Conservation (phyloP, 2,113 vertebrate genomes). For the Regulus satrapa region DNA sequence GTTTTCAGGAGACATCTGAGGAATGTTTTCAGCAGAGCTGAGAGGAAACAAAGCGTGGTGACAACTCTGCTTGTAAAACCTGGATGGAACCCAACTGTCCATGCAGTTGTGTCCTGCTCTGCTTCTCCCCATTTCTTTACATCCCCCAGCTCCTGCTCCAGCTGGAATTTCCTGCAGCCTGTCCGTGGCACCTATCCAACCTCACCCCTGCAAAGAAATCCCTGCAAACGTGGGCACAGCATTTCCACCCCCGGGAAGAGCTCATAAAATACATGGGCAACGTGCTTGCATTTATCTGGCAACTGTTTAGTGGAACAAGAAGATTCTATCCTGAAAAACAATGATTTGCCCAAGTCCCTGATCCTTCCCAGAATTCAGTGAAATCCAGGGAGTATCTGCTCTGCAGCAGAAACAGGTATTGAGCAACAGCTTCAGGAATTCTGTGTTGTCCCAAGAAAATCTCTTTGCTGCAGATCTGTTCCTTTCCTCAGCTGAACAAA, state of each 20-base stretch:
- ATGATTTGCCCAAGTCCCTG: not conserved
- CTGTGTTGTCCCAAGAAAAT: not conserved
- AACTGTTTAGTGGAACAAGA: not conserved
- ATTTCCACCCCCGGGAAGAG: not conserved
- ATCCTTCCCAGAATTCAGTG: not conserved
- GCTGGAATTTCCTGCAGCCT: not conserved
- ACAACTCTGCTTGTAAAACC: not conserved
- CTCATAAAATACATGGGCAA: not conserved
- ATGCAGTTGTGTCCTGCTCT: not conserved
- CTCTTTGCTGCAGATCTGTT: not conserved
- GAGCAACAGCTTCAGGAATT: not conserved
- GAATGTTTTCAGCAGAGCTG: not conserved
- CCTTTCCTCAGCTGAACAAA: not conserved
- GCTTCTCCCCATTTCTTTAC: not conserved
- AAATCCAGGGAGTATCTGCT: not conserved
- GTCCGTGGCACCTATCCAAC: not conserved
- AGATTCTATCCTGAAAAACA: not conserved
- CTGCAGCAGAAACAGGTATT: not conserved
- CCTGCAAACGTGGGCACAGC: not conserved
- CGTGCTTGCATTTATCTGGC: not conserved
- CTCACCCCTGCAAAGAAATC: not conserved
- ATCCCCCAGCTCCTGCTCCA: not conserved
- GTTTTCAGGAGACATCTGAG: not conserved
- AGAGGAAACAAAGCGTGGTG: not conserved
- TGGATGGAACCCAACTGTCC: not conserved